Evolutionary conservation across 2,888 invertebrate species (phyloP), one percentile per base, ranked within the genome.

Genomic region (Encarsia formosa): DNA sequence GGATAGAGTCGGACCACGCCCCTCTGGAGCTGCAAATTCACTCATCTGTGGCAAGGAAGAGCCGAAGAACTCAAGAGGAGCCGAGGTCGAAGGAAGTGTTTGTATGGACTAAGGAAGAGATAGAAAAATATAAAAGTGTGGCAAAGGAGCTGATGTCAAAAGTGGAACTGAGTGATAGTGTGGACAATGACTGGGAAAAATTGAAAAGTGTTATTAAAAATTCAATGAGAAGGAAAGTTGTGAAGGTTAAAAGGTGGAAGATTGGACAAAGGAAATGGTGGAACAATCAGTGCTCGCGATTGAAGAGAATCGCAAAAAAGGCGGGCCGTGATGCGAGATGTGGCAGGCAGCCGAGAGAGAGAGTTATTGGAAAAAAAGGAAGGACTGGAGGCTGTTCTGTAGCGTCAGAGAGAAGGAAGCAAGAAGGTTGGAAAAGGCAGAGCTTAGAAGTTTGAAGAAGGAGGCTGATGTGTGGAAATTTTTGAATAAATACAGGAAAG

Each of bases 401-500:
- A 31, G 31, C 11, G 11, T 31, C 11, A 31, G 15, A 31, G 31
- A 35, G 8, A 15, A 18, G 16, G 9, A 35, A 15, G 13, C n/a
- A 11, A 35, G 9, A 4, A 3, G 18, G 4, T n/a, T 16, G 13
- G 18, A 31, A 31, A 31, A 15, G 15, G 31, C 11, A n/a, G 15
- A 11, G 11, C 4, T 31, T n/a, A 15, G 11, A n/a, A 31, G 15
- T 31, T n/a, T 31, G 11, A 31, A 31, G 15, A 31, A 6, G 11
- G 31, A 31, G 16, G 18, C 9, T 9, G 4, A 35, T 11, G 18
- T 35, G 9, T 3, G 35, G 18, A 35, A 35, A 35, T 35, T 16
- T n/a, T 16, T 4, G 8, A 35, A 35, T 9, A 22, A 49, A 23
- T 45, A 46, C 15, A 55, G 24, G 13, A 43, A 15, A 20, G 6